Conservation (phyloP, 2,888 invertebrate genomes). For the Bombylius major region DNA sequence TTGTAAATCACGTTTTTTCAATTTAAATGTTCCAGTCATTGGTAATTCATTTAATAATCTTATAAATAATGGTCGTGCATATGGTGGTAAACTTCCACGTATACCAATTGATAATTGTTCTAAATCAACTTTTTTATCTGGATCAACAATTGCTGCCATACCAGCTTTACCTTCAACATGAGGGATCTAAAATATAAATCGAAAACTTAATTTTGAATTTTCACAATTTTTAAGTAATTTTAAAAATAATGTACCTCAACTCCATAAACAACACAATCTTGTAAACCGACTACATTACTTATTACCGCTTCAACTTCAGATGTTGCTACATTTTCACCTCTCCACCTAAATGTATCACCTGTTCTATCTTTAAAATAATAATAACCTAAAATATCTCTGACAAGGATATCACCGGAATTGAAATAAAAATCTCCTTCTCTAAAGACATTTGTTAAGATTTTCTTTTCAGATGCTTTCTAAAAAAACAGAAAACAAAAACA, state of each 20-base stretch:
- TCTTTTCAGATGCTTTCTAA: slow-evolving; percentile 68
- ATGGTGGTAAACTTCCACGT: slow-evolving; percentile 61
- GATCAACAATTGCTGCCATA: slow-evolving; percentile 82
- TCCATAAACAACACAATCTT: slow-evolving; percentile 79
- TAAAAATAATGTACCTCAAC: slow-evolving; percentile 56
- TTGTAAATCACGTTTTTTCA: slow-evolving; percentile 79
- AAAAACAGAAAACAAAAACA: slow-evolving; percentile 3
- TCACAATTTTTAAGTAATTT: neutral
- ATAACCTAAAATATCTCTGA: slow-evolving; percentile 85
- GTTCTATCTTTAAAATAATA: slow-evolving; percentile 86
- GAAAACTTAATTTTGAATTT: neutral
- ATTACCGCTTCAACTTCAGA: slow-evolving; percentile 88
- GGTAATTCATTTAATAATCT: slow-evolving; percentile 66
- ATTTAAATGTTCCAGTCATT: slow-evolving; percentile 80
- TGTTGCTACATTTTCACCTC: slow-evolving; percentile 95
- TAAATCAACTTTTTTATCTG: slow-evolving; percentile 46
- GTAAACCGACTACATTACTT: slow-evolving; percentile 58
- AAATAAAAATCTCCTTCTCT: slow-evolving; percentile 78
- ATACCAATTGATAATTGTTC: slow-evolving; percentile 48
- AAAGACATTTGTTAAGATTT: slow-evolving; percentile 72
- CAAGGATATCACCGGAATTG: slow-evolving; percentile 79
- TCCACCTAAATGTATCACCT: slow-evolving; percentile 78
- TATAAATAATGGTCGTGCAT: slow-evolving; percentile 82
- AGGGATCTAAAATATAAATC: slow-evolving; percentile 46
- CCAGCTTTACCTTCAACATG: slow-evolving; percentile 78